Evolutionary conservation across 2,113 vertebrate genomes (phyloP), one percentile per base, ranked within the genome.

Genomic region (Nesoenas mayeri): DNA sequence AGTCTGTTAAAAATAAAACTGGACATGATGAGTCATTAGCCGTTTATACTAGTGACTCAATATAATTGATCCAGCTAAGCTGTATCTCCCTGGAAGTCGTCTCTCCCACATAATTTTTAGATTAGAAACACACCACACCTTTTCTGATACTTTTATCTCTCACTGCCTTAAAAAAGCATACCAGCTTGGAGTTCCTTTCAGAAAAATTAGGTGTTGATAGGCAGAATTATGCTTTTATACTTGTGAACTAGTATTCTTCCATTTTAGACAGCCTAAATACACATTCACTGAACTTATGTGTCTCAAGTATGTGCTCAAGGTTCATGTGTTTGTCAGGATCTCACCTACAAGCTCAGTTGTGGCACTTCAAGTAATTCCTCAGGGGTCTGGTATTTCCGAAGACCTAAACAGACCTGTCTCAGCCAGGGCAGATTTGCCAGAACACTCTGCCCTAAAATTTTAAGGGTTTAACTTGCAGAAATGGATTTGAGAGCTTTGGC

Each of bases 401-500:
- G 34, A 34, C 34, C 79, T 93, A 20, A 69, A 57, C 8, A 75
- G 21, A 85, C 25, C 21, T 18, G 16, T n/a, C 12, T 64, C 42
- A 64, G 57, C 11, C 73, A 75, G 14, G 42, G 42, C 36, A 89
- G 61, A 85, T 71, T 57, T 78, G 62, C 16, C 61, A 71, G 70
- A 56, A 20, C 36, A 73, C 18, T 34, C 29, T 9, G 47, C 78
- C 54, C 73, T 70, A 61, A 84, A 85, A 78, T 67, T 69, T 57
- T 58, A 40, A 58, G 19, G 34, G 65, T 85, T 96, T 85, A 89
- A 38, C 61, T 64, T 60, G 58, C 42, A 19, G 10, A 93, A 91
- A 79, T 56, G 74, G 79, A 88, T 94, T 91, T 48, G 53, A 87
- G 67, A 92, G 70, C 89, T 95, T 64, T 84, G 69, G 69, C 44